A percentile compares a stretch with the other conserved stretches of the same genome.
Conservation (phyloP, 2,888 invertebrate species). For the Cheilosia vernalis region DNA sequence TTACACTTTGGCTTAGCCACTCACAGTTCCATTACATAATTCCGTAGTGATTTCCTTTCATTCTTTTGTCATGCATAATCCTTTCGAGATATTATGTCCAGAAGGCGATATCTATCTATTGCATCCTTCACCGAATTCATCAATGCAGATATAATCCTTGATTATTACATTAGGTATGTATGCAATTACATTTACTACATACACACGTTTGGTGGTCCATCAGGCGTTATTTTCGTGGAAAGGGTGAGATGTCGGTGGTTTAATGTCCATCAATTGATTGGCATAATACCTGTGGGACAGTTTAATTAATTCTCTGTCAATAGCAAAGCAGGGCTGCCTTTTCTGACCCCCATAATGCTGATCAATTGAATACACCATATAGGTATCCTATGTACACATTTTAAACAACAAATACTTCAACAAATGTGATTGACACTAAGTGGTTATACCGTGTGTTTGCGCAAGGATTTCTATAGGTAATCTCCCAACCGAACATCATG, state of each 20-base stretch:
- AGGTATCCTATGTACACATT: constrained; percentile 6
- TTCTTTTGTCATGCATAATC: constrained; percentile 7
- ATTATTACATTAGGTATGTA: constrained; percentile 22
- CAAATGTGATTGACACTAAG: constrained; percentile 65
- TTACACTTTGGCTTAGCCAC: too few relatives aligned
- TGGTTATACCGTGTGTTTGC: constrained; percentile 45
- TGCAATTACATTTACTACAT: constrained; percentile 50
- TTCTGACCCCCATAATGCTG: background rate
- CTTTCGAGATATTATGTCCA: background rate
- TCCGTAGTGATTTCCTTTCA: constrained; percentile 5
- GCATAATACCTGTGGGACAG: constrained; percentile 70
- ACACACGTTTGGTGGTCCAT: background rate
- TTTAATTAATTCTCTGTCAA: constrained; percentile 73
- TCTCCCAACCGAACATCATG: background rate
- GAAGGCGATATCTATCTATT: constrained; percentile 4
- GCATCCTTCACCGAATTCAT: constrained; percentile 21
- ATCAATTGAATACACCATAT: background rate
- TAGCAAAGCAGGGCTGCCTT: constrained; percentile 29
- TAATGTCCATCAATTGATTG: constrained; percentile 67
- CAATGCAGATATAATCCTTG: constrained; percentile 44
- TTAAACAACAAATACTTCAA: constrained; percentile 28
- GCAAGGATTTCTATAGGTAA: constrained; percentile 9
- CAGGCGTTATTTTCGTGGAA: background rate
- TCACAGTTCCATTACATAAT: background rate
- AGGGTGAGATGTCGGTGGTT: constrained; percentile 23